Evolutionary conservation across 2,113 vertebrate species (phyloP), one percentile per base, ranked within the genome.

Genomic region (Vicugna pacos): DNA sequence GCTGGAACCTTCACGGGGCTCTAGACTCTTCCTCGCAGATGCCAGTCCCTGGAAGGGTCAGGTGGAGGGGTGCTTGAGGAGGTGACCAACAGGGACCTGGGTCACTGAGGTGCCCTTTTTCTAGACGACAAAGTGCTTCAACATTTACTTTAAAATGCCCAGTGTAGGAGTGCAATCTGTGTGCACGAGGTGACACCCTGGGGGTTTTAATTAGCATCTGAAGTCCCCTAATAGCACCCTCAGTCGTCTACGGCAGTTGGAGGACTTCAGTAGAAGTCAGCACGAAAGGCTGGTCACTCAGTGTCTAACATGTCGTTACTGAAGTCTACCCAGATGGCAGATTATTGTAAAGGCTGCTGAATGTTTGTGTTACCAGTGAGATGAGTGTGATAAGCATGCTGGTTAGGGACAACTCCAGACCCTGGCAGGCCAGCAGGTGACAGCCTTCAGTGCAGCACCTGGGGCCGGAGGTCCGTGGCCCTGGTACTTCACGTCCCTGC

Each of bases 341-440:
- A 2, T 60, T 22, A 52, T 15, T 76, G 42, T 10, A n/a, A n/a
- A 46, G 24, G 50, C 52, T 52, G 28, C 30, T 46, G 77, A 24
- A 17, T 48, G 12, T 4, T 35, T 46, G 46, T 52, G 3, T 62
- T 24, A 42, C 28, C 20, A 16, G 20, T 30, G 46, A 65, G 64
- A 42, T 56, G 30, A 64, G 38, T 6, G 58, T 13, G 16, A 56
- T 46, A 15, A 24, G 77, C 54, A 75, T 4, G 26, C 11, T 2
- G 28, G 16, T 46, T n/a, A 54, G 19, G 26, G 15, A 11, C 8
- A 26, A 64, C 0, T 20, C 26, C 9, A 46, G 76, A 32, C 0
- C 3, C 38, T 60, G n/a, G 4, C 16, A 2, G 5, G 4, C 9
- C 46, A 42, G 12, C 2, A 1, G 4, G 17, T 22, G 0, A 0